Conservation (phyloP, 2,888 invertebrate genomes). For the Cremastobaeus sp. region DNA sequence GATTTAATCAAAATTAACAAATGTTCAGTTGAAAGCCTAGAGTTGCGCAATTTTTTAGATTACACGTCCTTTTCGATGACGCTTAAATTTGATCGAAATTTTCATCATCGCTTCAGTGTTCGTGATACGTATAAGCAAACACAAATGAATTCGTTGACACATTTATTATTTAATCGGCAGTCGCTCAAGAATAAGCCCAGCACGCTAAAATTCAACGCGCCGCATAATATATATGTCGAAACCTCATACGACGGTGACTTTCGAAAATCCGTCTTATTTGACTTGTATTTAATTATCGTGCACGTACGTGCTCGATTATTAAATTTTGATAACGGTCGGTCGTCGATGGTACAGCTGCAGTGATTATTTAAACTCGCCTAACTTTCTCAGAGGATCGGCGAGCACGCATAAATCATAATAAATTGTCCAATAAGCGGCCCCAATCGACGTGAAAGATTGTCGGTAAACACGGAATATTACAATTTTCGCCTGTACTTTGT, state of each 20-base stretch:
- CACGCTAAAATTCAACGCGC: background rate
- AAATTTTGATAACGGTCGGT: constrained; percentile 37
- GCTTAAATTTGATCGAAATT: too few relatives aligned
- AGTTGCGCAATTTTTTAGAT: too few relatives aligned
- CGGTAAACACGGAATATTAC: constrained; percentile 24
- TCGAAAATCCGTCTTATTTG: constrained; percentile 40
- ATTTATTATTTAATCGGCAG: constrained; percentile 37
- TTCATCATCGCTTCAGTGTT: too few relatives aligned
- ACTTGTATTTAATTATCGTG: constrained; percentile 39
- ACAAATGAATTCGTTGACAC: constrained; percentile 10
- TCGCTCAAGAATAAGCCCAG: constrained; percentile 17
- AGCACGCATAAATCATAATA: constrained; percentile 21
- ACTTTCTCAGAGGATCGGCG: constrained; percentile 40
- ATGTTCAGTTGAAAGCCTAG: too few relatives aligned
- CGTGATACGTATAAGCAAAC: too few relatives aligned
- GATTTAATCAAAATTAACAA: too few relatives aligned
- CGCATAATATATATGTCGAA: constrained; percentile 19
- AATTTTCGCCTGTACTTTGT: constrained; percentile 35
- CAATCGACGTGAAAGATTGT: constrained; percentile 22
- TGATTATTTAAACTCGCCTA: constrained; percentile 30
- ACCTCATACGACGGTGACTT: constrained; percentile 14
- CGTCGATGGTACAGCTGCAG: constrained; percentile 23
- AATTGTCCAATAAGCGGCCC: constrained; percentile 20
- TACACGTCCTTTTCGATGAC: too few relatives aligned
- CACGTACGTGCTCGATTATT: constrained; percentile 22